phyloP scores from a whole-genome alignment of 2,888 invertebrate species.

The Pimpla rufipes region DNA sequence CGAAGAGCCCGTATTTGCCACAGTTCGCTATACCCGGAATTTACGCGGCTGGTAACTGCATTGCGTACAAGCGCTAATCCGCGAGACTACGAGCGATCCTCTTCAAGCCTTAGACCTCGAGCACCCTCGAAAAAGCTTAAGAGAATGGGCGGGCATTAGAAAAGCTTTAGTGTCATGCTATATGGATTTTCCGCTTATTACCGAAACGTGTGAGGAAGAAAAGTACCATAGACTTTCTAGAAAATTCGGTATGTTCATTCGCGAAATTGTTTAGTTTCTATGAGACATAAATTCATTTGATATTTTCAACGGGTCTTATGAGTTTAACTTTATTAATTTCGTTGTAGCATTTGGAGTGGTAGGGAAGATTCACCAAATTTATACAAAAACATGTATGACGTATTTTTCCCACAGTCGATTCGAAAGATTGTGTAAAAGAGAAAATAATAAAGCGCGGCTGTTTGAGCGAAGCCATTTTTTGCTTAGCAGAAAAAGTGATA shows the following conservation, averaged over 20 bases:
- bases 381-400: too few relatives aligned
- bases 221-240: background rate
- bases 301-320: too few relatives aligned
- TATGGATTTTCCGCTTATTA: background rate
- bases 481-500: too few relatives aligned
- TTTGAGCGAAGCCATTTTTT: too few relatives aligned
- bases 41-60: conserved; percentile 87
- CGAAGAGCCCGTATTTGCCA: conserved; percentile 87
- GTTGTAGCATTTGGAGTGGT: too few relatives aligned
- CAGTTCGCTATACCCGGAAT: conserved; percentile 87
- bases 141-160: background rate
- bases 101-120: background rate
- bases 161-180: background rate
- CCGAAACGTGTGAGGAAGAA: background rate
- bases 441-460: too few relatives aligned
- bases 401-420: too few relatives aligned
- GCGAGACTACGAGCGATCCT: conserved; percentile 16
- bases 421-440: too few relatives aligned
- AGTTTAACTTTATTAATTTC: too few relatives aligned
- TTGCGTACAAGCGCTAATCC: conserved; percentile 85
- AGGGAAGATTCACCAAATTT: too few relatives aligned
- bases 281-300: too few relatives aligned
- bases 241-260: background rate
- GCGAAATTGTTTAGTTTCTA: background rate
- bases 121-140: conserved; percentile 2